These are phyloP conservation scores for Volucella inanis DNA, from an alignment of 2,888 invertebrate genomes.

Conservation along the genomic window DNA sequence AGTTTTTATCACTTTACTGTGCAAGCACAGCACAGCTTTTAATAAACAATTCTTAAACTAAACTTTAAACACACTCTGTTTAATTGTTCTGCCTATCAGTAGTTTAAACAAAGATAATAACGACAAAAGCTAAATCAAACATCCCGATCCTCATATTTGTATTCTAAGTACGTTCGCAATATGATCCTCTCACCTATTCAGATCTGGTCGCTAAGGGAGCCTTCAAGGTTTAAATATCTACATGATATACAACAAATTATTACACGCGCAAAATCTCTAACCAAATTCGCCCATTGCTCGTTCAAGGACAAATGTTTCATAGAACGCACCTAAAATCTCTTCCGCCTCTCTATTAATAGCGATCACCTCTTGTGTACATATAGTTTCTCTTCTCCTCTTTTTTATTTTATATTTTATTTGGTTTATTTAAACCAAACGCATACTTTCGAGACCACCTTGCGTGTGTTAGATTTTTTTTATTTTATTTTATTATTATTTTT, in stretches of 20 bases:
- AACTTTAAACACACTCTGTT: too few species aligned
- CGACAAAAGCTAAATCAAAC: too few species aligned
- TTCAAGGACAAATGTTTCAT: constrained; percentile 57
- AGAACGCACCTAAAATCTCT: constrained; percentile 49
- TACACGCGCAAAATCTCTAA: constrained; percentile 41
- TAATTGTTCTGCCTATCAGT: too few species aligned
- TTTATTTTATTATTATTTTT: too few species aligned
- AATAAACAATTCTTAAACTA: too few species aligned
- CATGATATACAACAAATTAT: neutral
- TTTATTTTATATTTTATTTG: neutral
- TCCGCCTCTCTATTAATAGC: constrained; percentile 58
- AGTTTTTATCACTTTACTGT: too few species aligned
- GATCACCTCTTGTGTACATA: constrained; percentile 46
- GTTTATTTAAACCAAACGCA: constrained; percentile 47
- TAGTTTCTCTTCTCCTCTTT: constrained; percentile 22
- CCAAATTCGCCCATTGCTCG: constrained; percentile 46
- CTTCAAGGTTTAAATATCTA: neutral
- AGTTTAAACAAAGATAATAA: too few species aligned
- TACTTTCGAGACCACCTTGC: constrained; percentile 68
- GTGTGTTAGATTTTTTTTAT: constrained; percentile 37
- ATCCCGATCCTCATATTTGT: too few species aligned
- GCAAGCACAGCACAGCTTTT: too few species aligned
- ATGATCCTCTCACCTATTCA: too few species aligned
- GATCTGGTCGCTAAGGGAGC: too few species aligned
- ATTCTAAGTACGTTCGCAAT: too few species aligned